Percentiles rank a stretch among this genome's conserved stretches.
Conservation (phyloP, 2,888 invertebrate genomes). For the Clitarchus hookeri region DNA sequence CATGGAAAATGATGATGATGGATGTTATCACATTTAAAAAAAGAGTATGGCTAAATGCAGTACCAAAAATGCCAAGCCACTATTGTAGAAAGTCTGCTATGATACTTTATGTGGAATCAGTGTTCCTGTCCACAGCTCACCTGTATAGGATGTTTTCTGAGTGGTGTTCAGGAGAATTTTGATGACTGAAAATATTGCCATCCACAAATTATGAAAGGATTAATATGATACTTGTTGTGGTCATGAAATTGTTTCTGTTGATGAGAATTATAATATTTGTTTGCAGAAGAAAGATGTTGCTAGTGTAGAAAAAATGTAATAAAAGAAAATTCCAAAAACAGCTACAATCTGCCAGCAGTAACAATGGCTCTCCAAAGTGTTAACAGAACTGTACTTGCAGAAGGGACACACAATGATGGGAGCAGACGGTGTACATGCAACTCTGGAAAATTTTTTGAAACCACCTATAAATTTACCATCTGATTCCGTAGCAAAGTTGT, state of each 20-base stretch:
- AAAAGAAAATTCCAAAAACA: not conserved
- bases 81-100: too few species aligned
- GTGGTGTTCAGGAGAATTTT: conserved; percentile 15
- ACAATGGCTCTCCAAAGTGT: too few species aligned
- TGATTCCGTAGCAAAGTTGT: conserved; percentile 36
- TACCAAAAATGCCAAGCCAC: too few species aligned
- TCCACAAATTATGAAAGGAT: conserved; percentile 28
- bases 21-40: too few species aligned
- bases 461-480: conserved; percentile 34
- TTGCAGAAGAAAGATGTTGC: conserved; percentile 30
- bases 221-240: conserved; percentile 35
- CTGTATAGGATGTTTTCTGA: too few species aligned
- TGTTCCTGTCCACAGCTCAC: too few species aligned
- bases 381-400: not conserved
- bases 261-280: conserved; percentile 31
- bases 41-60: too few species aligned
- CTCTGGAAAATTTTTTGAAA: conserved; percentile 25
- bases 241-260: conserved; percentile 28
- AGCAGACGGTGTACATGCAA: conserved; percentile 19
- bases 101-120: too few species aligned
- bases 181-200: not conserved
- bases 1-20: too few species aligned
- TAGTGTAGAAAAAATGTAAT: conserved; percentile 24
- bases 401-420: conserved; percentile 27
- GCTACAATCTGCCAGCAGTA: too few species aligned